Percentiles rank a stretch among this genome's conserved stretches.
Evolutionary conservation across 2,113 vertebrate genomes (phyloP).

Genomic region (Nothobranchius furzeri): DNA sequence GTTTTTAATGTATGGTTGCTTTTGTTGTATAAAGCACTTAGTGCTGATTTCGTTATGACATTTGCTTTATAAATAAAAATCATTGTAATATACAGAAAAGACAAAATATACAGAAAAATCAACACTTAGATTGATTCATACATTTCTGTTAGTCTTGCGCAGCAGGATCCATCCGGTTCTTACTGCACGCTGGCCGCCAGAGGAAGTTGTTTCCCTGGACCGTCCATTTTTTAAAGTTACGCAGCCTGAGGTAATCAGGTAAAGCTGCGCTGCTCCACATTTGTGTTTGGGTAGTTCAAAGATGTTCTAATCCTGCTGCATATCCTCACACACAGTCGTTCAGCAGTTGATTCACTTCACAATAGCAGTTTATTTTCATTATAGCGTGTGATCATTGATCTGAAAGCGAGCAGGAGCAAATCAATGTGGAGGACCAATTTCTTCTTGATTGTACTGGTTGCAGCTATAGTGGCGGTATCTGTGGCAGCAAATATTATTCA

Average conservation of each 20-base stretch:
- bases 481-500: constrained; percentile 40
- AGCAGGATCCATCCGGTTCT: neutral
- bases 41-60: no score
- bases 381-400: constrained; percentile 47
- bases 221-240: neutral
- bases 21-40: no score
- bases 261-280: constrained; percentile 1
- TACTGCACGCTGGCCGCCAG: constrained; percentile 54
- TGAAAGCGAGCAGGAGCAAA: constrained; percentile 31
- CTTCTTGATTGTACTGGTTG: constrained; percentile 18
- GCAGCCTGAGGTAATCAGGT: constrained; percentile 30
- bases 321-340: neutral
- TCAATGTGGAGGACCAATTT: constrained; percentile 48
- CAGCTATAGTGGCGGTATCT: neutral
- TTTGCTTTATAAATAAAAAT: no score
- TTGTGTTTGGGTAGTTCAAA: neutral
- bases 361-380: constrained; percentile 29
- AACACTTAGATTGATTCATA: no score
- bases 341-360: neutral
- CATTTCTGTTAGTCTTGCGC: neutral
- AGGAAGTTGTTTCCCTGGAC: constrained; percentile 64
- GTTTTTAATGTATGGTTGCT: no score
- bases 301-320: neutral
- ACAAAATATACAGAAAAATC: no score
- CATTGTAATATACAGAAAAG: no score